Base-by-base conservation (phyloP, 2,113 vertebrate genomes). In the Silurus meridionalis region DNA sequence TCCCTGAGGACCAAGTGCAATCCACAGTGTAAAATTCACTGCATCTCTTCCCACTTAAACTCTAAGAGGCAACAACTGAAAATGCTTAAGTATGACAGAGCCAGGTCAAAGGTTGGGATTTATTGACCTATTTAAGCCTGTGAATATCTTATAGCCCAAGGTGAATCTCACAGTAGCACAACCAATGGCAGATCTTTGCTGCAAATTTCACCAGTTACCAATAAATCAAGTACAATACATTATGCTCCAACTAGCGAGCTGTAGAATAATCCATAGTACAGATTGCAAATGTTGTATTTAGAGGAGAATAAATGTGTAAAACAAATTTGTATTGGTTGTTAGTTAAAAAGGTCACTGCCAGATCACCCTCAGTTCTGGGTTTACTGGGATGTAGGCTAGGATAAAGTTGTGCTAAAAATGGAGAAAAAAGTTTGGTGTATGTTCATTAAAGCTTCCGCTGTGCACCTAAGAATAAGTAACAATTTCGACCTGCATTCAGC, bases 41-140 rank as follows among this genome's bases (percentile, higher is more conserved):
- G 63, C 37, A 52, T 55, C 55, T 72, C 46, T 84, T 25, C 67
- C 37, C 19, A 25, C 25, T 63, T 80, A 83, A 83, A 55, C 37
- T 61, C 55, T 83, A 69, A 61, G 57, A 83, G 63, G n/a, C 14
- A 23, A 19, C 64, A 67, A 53, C n/a, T 60, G 10, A 15, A 52
- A 37, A 57, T 66, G 63, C 13, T 13, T n/a, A 52, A 46, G 60
- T 86, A 87, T 86, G 89, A 88, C 66, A 69, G 63, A 90, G 77
- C 0, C 55, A 75, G 91, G 92, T 93, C 89, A 89, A 87, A 93
- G 90, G 90, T 93, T 89, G 87, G 89, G 90, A 91, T 93, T 91
- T 92, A 93, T 91, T 86, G 87, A 86, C 89, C 91, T 90, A 60
- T 89, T 92, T 92, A 92, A 92, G 92, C 72, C 83, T 89, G 85